phyloP scores from a whole-genome alignment of 2,888 invertebrate species.

The Coenonympha glycerion region DNA sequence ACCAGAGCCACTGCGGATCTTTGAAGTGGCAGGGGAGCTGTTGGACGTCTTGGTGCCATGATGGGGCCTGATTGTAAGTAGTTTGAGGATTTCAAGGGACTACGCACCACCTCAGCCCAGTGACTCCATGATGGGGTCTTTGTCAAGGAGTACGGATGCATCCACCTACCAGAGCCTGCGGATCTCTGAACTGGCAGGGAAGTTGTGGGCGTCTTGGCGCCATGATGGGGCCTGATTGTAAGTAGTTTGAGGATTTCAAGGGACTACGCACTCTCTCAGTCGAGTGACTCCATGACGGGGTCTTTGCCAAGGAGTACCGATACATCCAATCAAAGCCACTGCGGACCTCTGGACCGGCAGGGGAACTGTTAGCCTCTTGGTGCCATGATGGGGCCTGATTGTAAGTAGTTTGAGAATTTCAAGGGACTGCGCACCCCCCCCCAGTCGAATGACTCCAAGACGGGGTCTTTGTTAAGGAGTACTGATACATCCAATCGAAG shows the following conservation, averaged over 20 bases:
- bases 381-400: conserved; percentile 60
- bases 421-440: no score
- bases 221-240: conserved; percentile 63
- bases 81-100: conserved; percentile 80
- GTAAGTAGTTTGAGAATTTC: no score
- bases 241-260: conserved; percentile 70
- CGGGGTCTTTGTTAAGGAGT: no score
- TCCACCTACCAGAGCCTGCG: conserved; percentile 51
- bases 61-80: conserved; percentile 64
- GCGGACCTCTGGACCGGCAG: conserved; percentile 53
- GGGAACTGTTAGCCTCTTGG: conserved; percentile 54
- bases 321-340: conserved; percentile 49
- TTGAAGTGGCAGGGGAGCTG: conserved; percentile 54
- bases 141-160: conserved; percentile 57
- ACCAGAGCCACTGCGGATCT: conserved; percentile 53
- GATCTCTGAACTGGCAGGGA: conserved; percentile 52
- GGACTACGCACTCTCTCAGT: conserved; percentile 88
- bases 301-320: conserved; percentile 60
- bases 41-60: conserved; percentile 50
- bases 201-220: conserved; percentile 56
- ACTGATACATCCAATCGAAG: no score
- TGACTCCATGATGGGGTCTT: conserved; percentile 55
- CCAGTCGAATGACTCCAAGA: no score
- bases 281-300: conserved; percentile 51
- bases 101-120: conserved; percentile 84